Conservation (phyloP, 1,140 invertebrate genomes). For the Formica selysi region DNA sequence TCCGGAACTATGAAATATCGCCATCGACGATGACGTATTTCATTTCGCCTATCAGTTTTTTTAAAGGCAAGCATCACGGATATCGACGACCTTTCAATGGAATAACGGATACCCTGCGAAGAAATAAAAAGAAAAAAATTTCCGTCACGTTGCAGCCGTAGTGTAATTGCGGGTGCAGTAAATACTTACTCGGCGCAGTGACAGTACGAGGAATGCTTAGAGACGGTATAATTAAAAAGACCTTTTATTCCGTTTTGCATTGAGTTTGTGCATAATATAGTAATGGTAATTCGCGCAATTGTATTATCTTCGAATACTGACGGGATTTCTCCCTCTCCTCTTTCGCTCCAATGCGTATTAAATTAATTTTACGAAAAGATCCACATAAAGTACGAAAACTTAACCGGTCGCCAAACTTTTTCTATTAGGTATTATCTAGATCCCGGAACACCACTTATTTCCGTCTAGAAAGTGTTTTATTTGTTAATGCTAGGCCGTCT, state of each 20-base stretch:
- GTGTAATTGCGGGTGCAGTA: conserved; percentile 49
- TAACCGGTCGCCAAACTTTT: conserved; percentile 46
- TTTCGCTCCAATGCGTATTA: conserved; percentile 24
- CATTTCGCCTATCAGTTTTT: conserved; percentile 70
- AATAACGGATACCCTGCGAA: conserved; percentile 64
- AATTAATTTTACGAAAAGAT: conserved; percentile 44
- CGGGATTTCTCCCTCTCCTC: not conserved
- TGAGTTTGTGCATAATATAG: not conserved
- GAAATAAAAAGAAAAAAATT: conserved; percentile 68
- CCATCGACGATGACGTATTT: conserved; percentile 73
- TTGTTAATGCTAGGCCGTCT: conserved; percentile 63
- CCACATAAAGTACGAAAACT: conserved; percentile 48
- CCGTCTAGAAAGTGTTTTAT: conserved; percentile 66
- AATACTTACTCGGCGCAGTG: conserved; percentile 22
- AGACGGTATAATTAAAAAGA: conserved; percentile 43
- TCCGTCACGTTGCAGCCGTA: conserved; percentile 44
- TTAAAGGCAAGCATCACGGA: conserved; percentile 73
- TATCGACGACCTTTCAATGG: conserved; percentile 75
- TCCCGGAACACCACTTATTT: conserved; percentile 57
- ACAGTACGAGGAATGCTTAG: not conserved
- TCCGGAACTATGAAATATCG: conserved; percentile 74
- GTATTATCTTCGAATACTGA: conserved; percentile 3
- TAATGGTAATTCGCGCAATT: not conserved
- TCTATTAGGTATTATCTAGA: conserved; percentile 63
- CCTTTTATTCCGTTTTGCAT: conserved; percentile 25